These are phyloP conservation scores for Clitarchus hookeri DNA, from an alignment of 2,888 invertebrate genomes.

Conservation along the genomic window DNA sequence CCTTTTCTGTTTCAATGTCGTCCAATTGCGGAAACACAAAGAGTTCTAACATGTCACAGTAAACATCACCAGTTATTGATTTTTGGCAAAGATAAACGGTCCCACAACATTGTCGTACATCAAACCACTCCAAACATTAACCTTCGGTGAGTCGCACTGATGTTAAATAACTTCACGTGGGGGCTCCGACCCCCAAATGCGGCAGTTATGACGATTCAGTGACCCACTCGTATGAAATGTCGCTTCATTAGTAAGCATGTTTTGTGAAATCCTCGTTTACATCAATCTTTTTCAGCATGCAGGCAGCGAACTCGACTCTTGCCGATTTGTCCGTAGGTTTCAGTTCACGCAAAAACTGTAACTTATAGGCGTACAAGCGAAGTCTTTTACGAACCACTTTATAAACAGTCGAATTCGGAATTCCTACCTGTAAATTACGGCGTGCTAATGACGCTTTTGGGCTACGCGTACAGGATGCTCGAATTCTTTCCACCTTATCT, in stretches of 20 bases:
- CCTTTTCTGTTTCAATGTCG: too few relatives aligned
- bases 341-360: background rate
- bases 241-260: background rate
- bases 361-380: background rate
- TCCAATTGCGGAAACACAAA: background rate
- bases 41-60: background rate
- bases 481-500: background rate
- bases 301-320: background rate
- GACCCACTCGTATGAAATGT: background rate
- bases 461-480: background rate
- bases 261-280: background rate
- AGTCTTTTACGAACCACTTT: background rate
- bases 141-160: slow-evolving; percentile 21
- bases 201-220: background rate
- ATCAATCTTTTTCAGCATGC: slow-evolving; percentile 3
- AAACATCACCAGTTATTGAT: background rate
- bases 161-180: background rate
- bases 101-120: background rate
- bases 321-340: background rate
- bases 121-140: background rate
- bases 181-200: background rate
- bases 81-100: background rate
- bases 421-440: background rate
- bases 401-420: background rate
- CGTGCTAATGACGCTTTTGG: background rate